phyloP scores from a whole-genome alignment of 2,113 vertebrate species.

The Cottus gobio region DNA sequence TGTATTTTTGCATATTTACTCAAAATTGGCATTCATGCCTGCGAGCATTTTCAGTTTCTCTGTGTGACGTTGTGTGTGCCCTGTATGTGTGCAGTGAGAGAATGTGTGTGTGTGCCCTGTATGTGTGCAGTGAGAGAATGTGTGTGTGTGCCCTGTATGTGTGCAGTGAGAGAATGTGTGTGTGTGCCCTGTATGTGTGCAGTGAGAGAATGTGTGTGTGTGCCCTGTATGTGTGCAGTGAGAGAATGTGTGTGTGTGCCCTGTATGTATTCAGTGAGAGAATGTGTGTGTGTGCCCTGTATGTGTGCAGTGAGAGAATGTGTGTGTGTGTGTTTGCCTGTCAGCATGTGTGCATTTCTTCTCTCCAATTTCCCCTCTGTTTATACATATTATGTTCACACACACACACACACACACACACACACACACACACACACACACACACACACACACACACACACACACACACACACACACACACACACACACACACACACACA shows the following conservation, averaged over 20 bases:
- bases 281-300: constrained; percentile 4
- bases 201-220: constrained; percentile 31
- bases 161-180: no score
- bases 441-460: no score
- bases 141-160: no score
- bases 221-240: constrained; percentile 27
- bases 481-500: no score
- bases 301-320: no score
- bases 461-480: not conserved
- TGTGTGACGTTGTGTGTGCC: constrained; percentile 23
- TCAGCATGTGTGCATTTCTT: constrained; percentile 29
- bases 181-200: constrained; percentile 35
- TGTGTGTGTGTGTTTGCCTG: constrained; percentile 24
- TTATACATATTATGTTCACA: constrained; percentile 19
- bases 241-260: constrained; percentile 5
- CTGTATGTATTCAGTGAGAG: no score
- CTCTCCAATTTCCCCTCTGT: constrained; percentile 20
- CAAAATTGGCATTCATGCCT: constrained; percentile 66
- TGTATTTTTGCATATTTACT: constrained; percentile 59
- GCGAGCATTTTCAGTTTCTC: constrained; percentile 41
- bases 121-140: no score
- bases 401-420: constrained; percentile 6
- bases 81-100: constrained; percentile 40
- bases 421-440: not conserved
- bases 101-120: constrained; percentile 5